Evolutionary conservation across 2,113 vertebrate genomes (phyloP).

Genomic region (Furnarius figulus): DNA sequence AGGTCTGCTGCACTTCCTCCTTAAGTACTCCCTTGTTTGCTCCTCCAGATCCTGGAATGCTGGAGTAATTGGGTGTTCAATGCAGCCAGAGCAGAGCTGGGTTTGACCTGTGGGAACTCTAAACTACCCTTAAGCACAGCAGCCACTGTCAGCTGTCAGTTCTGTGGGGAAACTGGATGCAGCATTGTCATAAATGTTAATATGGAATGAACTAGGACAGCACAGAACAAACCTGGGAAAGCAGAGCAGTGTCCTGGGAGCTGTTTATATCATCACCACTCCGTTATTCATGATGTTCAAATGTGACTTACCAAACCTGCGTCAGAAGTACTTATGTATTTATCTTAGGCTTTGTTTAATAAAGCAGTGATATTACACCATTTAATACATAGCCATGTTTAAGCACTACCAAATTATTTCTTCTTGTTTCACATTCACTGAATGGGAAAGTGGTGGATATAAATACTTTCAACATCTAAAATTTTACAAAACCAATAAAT

Average conservation of each 20-base stretch:
- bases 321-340: neutral
- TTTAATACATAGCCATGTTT: neutral
- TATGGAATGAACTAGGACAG: neutral
- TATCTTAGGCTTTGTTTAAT: neutral
- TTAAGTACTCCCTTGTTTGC: neutral
- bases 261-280: neutral
- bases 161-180: neutral
- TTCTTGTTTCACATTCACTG: neutral
- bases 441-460: neutral
- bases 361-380: neutral
- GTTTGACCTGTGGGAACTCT: neutral
- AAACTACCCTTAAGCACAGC: neutral
- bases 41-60: neutral
- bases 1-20: neutral
- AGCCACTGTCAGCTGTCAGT: neutral
- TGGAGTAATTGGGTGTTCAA: neutral
- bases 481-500: neutral
- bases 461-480: neutral
- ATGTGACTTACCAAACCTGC: neutral
- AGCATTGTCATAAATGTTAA: neutral
- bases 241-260: neutral
- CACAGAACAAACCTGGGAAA: neutral
- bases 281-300: neutral
- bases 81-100: neutral
- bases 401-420: neutral